Percentiles rank a stretch among this genome's conserved stretches.
These are phyloP conservation scores for Cygnus olor DNA, from an alignment of 2,797 vertebrate genomes.

Conservation along the genomic window DNA sequence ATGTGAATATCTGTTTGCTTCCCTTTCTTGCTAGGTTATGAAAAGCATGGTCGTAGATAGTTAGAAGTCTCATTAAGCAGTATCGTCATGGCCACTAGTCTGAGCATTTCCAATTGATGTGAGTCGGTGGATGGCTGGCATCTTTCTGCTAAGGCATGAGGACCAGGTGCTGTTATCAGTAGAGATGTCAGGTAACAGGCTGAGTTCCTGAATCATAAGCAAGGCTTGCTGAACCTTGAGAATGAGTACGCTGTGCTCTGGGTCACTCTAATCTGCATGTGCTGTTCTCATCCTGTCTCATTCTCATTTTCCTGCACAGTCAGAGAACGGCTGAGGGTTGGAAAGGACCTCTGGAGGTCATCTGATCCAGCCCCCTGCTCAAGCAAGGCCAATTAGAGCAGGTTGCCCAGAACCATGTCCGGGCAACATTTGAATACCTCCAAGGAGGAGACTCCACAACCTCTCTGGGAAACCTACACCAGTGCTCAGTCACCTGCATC, in stretches of 20 bases:
- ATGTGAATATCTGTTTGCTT: not conserved
- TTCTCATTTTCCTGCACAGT: not conserved
- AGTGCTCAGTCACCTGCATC: not conserved
- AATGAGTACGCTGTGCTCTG: not conserved
- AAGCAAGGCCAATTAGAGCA: no score
- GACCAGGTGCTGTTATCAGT: not conserved
- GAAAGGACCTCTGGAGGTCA: not conserved
- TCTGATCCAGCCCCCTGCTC: not conserved
- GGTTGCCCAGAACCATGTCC: not conserved
- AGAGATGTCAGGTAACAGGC: fast-evolving
- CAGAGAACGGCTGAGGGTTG: not conserved
- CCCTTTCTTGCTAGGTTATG: not conserved
- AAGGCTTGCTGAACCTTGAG: not conserved
- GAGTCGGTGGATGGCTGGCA: not conserved
- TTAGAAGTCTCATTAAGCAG: not conserved
- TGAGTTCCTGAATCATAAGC: fast-evolving
- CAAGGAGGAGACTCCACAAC: not conserved
- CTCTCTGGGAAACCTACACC: not conserved
- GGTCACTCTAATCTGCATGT: not conserved
- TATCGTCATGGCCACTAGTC: not conserved
- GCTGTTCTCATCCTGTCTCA: fast-evolving
- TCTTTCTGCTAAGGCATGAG: not conserved
- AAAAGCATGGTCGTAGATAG: not conserved
- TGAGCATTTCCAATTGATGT: not conserved
- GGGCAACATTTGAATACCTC: not conserved